Evolutionary conservation across 1,140 invertebrate genomes (phyloP), one percentile per base, ranked within the genome.

Genomic region (Drosophila funebris): DNA sequence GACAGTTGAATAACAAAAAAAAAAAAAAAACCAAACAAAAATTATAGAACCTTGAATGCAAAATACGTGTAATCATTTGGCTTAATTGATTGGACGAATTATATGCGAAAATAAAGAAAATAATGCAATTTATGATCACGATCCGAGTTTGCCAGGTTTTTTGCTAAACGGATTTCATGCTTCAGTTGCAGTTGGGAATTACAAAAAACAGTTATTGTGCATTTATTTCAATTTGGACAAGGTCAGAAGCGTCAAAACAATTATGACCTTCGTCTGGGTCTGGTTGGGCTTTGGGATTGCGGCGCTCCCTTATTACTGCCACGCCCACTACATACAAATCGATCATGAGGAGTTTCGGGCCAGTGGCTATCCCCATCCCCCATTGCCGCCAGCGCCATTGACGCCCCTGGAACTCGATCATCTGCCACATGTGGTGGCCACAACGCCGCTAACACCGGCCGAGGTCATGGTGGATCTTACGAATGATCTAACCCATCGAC

Each of bases 381-480:
- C 78, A 11, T 53, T 77, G 24, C 83, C 83, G 16, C 84, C 84
- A 5, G 73, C 84, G 0, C 79, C 85, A 0, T 31, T 85, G 16
- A 73, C 85, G 4, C 75, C 73, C 0, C 46, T 77, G 1, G 72
- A 84, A 0, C 73, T 85, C 14, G 74, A 84, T 2, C 85, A 90
- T 13, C 31, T 88, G 44, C 78, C 81, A 0, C 89, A 82, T 31
- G 43, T 78, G 43, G 33, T 87, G 18, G 72, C 78, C 29, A 24
- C 64, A 37, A 90, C 78, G 41, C 82, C 90, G 37, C 39, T 91
- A 2, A 93, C 92, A 5, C 95, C 95, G 0, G 91, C 95, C 29
- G 94, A 96, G 60, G 92, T 95, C 36, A 96, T 97, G 95, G 94
- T 95, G 11, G 96, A 96, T 78, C 93, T 95, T n/a, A 94, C 95